These are phyloP conservation scores for Tachysurus fulvidraco DNA, from an alignment of 2,113 vertebrate species.

Conservation along the genomic window DNA sequence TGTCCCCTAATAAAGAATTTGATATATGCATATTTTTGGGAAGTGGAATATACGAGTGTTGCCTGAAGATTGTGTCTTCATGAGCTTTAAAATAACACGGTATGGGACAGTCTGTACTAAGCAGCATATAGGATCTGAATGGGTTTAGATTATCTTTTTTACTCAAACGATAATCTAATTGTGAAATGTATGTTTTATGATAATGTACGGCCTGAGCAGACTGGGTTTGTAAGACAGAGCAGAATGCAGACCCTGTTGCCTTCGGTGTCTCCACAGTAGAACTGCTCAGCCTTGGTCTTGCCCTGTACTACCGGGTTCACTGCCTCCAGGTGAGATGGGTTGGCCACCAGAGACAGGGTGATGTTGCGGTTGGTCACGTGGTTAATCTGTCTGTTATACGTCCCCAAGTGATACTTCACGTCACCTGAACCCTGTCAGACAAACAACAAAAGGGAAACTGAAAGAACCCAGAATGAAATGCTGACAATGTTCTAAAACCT, in stretches of 20 bases:
- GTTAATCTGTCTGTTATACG: constrained; percentile 97
- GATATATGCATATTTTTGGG: neutral
- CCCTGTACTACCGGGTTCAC: constrained; percentile 95
- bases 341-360: constrained; percentile 92
- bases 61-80: neutral
- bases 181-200: neutral
- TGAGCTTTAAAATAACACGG: neutral
- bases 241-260: constrained; percentile 71
- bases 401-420: constrained; percentile 96
- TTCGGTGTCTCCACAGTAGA: constrained; percentile 92
- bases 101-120: neutral
- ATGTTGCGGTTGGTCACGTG: constrained; percentile 91
- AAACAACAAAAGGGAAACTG: neutral
- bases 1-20: neutral
- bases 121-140: neutral
- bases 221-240: neutral
- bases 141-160: neutral
- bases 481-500: neutral
- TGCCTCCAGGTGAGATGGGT: constrained; percentile 95
- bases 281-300: constrained; percentile 97
- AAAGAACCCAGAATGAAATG: neutral
- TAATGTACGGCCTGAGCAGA: neutral
- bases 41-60: neutral
- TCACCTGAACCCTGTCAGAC: constrained; percentile 87
- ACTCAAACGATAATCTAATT: neutral